Evolutionary conservation across 2,797 vertebrate genomes (phyloP).

Genomic region (Petrocephalus sullivani): DNA sequence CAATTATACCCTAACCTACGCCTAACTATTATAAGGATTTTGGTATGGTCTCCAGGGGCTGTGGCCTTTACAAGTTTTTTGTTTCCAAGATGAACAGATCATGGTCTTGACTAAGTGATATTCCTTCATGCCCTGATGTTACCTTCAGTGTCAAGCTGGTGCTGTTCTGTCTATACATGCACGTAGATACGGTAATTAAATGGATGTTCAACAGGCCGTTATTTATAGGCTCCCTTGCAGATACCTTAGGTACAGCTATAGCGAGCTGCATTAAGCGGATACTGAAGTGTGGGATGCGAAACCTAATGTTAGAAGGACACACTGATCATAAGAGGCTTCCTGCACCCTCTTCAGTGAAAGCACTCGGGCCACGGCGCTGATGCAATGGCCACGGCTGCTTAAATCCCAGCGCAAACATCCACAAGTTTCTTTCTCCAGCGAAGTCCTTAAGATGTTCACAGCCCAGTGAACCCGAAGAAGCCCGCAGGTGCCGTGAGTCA

Average conservation of each 20-base stretch:
- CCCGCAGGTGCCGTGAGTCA: slow-evolving; percentile 70
- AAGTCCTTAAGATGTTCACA: slow-evolving; percentile 51
- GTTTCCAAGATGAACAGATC: neutral
- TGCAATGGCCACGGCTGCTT: slow-evolving; percentile 38
- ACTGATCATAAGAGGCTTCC: neutral
- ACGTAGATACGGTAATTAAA: neutral
- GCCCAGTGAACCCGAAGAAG: slow-evolving; percentile 64
- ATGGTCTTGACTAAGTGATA: neutral
- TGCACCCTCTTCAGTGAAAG: neutral
- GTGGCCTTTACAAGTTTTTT: neutral
- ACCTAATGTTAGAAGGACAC: neutral
- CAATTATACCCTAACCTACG: neutral
- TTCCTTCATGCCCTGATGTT: neutral
- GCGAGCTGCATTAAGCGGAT: neutral
- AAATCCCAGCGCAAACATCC: slow-evolving; percentile 54
- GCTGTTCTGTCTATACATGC: neutral
- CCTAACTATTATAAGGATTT: neutral
- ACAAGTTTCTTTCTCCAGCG: slow-evolving; percentile 53
- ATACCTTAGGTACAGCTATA: neutral
- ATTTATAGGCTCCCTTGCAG: neutral
- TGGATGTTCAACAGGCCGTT: neutral
- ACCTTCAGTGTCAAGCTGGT: neutral
- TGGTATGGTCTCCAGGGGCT: neutral
- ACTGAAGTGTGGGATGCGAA: neutral
- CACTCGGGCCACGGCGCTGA: neutral